Evolutionary conservation across 2,797 vertebrate genomes (phyloP), one percentile per base, ranked within the genome.

Genomic region (Acanthopagrus latus): DNA sequence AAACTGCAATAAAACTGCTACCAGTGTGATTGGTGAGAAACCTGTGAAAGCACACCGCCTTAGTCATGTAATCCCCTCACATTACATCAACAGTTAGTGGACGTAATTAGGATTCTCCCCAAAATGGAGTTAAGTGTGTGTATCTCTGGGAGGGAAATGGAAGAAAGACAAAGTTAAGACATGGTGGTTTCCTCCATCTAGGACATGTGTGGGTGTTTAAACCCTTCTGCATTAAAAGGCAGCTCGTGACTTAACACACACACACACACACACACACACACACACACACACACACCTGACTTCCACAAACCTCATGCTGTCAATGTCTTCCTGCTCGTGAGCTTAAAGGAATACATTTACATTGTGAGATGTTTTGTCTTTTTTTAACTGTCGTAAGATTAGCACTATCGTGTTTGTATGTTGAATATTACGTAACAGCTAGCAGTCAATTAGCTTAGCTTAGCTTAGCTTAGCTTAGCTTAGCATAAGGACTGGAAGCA

Each of bases 141-240:
- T 27, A 7, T 50, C 21, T 68, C 12, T 27, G 43, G 44, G 4
- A 27, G 29, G 23, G 41, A 58, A 54, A 64, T 29, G 16, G 5
- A 12, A 20, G 13, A 33, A 14, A 18, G 7, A 58, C 71, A 58
- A 52, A 47, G 71, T 71, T 47, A 29, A 44, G 47, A n/a, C n/a
- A 41, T n/a, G 44, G 58, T 54, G 71, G 27, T 50, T 70, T 72
- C 48, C 27, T 48, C 58, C 80, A 85, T 80, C n/a, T 80, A 80
- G 88, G 70, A 73, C 79, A 47, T 62, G 89, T 78, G 88, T 84
- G 78, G 81, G 82, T 80, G 82, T 83, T 71, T 59, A 84, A 89
- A 69, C 50, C 70, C 74, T 74, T 69, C 55, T 82, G 78, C 67
- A 38, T 81, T 60, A 82, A 82, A 74, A 78, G 48, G 46, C 71